These are phyloP conservation scores for Bubo blakistoni DNA, from an alignment of 2,113 vertebrate genomes.

Conservation along the genomic window DNA sequence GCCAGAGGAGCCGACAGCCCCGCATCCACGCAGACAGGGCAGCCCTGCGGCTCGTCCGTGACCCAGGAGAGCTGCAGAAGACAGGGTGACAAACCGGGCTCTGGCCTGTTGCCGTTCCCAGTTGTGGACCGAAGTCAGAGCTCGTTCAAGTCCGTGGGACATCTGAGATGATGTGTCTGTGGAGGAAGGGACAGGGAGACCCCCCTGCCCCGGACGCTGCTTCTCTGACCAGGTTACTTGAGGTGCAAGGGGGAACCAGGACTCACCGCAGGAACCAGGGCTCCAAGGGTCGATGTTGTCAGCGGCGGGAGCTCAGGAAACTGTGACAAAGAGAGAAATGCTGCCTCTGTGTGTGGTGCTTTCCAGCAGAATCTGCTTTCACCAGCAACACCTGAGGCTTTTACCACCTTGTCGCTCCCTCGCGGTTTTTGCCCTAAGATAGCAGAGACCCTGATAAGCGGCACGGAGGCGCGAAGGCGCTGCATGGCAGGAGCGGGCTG, in stretches of 20 bases:
- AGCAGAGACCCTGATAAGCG: neutral
- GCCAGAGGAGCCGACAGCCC: neutral
- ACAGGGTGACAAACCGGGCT: neutral
- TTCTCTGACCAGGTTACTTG: neutral
- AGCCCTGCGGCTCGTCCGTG: neutral
- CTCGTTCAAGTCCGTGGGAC: neutral
- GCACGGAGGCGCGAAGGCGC: neutral
- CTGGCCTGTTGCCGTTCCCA: neutral
- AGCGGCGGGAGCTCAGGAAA: conserved; percentile 69
- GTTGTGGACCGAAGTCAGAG: neutral
- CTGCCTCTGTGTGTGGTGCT: fast-evolving
- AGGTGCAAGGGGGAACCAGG: neutral
- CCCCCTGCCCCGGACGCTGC: fast-evolving
- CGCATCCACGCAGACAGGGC: fast-evolving
- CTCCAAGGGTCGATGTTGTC: conserved; percentile 55
- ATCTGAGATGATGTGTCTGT: neutral
- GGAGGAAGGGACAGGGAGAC: neutral
- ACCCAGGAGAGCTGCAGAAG: neutral
- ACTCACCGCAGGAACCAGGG: conserved; percentile 51
- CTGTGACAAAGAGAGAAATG: conserved; percentile 1
- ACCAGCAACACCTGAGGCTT: too few species aligned
- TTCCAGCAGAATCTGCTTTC: neutral
- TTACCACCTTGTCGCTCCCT: fast-evolving
- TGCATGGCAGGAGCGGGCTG: neutral
- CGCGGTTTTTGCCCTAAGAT: fast-evolving